phyloP scores from a whole-genome alignment of 2,797 vertebrate species.

The Notolepis coatsorum region DNA sequence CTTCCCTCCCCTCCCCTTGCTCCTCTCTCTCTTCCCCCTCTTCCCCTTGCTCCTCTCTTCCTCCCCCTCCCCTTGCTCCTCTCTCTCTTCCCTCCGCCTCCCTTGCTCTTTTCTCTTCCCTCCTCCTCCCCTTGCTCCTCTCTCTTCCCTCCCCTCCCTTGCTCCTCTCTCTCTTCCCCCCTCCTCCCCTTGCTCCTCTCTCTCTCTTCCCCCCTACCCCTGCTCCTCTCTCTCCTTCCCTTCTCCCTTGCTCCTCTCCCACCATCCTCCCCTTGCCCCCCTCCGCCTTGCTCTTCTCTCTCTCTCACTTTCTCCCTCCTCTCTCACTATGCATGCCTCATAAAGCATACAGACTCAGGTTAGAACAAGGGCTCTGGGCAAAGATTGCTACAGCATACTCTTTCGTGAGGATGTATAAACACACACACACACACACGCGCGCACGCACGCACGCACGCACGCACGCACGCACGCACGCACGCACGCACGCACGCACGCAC shows the following conservation, averaged over 20 bases:
- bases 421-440: neutral
- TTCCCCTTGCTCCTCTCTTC: too few relatives aligned
- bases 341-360: conserved; percentile 60
- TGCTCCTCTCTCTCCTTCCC: conserved; percentile 13
- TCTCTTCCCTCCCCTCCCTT: too few relatives aligned
- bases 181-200: too few relatives aligned
- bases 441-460: conserved; percentile 17
- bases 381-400: conserved; percentile 56
- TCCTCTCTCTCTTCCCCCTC: too few relatives aligned
- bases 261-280: conserved; percentile 4
- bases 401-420: neutral
- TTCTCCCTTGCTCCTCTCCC: neutral
- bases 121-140: too few relatives aligned
- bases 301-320: conserved; percentile 17
- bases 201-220: too few relatives aligned
- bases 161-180: too few relatives aligned
- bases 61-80: too few relatives aligned
- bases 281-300: neutral
- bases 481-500: conserved; percentile 20
- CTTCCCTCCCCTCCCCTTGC: too few relatives aligned
- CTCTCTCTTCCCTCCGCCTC: too few relatives aligned
- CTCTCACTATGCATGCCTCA: conserved; percentile 53
- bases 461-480: conserved; percentile 13
- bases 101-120: too few relatives aligned
- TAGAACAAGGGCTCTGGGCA: conserved; percentile 66